Percentiles rank a stretch among this genome's conserved stretches.
These are phyloP conservation scores for Anastatus disparis DNA, from an alignment of 1,140 invertebrate genomes.

Conservation along the genomic window DNA sequence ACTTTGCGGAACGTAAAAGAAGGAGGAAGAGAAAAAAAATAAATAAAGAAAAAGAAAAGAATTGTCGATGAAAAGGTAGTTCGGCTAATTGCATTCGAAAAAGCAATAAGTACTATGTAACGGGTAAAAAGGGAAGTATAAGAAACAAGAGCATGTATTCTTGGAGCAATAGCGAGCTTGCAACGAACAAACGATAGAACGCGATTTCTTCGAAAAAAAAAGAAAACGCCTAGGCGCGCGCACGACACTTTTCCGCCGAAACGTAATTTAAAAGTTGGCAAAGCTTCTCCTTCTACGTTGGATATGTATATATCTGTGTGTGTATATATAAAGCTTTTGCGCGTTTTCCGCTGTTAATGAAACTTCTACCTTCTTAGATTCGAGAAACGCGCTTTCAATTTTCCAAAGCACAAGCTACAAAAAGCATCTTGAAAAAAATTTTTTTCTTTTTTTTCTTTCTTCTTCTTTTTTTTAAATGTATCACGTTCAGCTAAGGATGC, in stretches of 20 bases:
- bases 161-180: background rate
- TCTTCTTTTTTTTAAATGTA: background rate
- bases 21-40: too few relatives aligned
- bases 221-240: constrained; percentile 9
- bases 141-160: background rate
- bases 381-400: constrained; percentile 59
- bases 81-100: constrained; percentile 7
- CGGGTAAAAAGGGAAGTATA: background rate
- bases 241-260: constrained; percentile 55
- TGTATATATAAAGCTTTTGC: constrained; percentile 29
- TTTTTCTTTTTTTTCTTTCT: background rate
- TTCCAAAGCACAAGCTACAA: constrained; percentile 46
- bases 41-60: background rate
- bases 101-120: too few relatives aligned
- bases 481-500: background rate
- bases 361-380: constrained; percentile 46
- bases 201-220: too few relatives aligned
- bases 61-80: constrained; percentile 10
- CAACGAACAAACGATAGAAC: constrained; percentile 33
- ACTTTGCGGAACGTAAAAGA: too few relatives aligned
- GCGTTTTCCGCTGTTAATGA: constrained; percentile 58
- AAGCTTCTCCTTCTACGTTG: constrained; percentile 28
- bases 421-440: constrained; percentile 8
- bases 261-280: constrained; percentile 66
- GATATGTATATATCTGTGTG: background rate